These are phyloP conservation scores for Eueremaeus valkanovi DNA, from an alignment of 2,888 invertebrate species.

Conservation along the genomic window DNA sequence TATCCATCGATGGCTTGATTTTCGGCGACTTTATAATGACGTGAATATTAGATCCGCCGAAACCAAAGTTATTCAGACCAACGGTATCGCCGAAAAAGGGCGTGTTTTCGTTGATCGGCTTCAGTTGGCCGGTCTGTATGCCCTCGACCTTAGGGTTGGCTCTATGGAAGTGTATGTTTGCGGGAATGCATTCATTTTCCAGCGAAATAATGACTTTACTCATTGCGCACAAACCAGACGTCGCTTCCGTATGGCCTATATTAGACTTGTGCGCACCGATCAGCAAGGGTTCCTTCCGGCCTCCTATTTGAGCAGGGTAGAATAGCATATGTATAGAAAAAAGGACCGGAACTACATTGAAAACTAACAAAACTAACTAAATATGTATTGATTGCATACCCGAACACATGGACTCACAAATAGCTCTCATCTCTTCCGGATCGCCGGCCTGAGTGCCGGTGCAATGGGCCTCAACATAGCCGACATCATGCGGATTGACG, in stretches of 20 bases:
- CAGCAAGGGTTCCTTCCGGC: constrained; percentile 68
- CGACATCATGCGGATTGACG: constrained; percentile 55
- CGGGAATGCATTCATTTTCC: constrained; percentile 54
- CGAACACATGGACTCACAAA: constrained; percentile 50
- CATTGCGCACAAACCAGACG: constrained; percentile 51
- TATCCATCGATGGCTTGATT: constrained; percentile 3
- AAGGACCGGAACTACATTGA: background rate
- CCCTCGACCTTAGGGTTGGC: constrained; percentile 57
- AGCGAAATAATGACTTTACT: constrained; percentile 57
- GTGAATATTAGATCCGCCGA: constrained; percentile 56
- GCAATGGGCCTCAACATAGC: constrained; percentile 58
- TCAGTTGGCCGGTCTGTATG: constrained; percentile 58
- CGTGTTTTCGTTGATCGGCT: constrained; percentile 51
- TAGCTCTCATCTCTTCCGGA: constrained; percentile 57
- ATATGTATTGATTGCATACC: constrained; percentile 50
- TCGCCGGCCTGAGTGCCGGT: constrained; percentile 59
- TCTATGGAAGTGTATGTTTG: constrained; percentile 55
- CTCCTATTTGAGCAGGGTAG: too few species aligned
- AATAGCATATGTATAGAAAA: background rate
- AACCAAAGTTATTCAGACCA: constrained; percentile 58
- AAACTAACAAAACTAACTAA: background rate
- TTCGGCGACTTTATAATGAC: constrained; percentile 48
- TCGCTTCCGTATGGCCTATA: constrained; percentile 92
- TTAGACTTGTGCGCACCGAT: constrained; percentile 98
- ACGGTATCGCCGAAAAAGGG: constrained; percentile 54